Percentiles rank a stretch among this genome's conserved stretches.
These are phyloP conservation scores for Drosophila suboccidentalis DNA, from an alignment of 2,888 invertebrate species.

Conservation along the genomic window DNA sequence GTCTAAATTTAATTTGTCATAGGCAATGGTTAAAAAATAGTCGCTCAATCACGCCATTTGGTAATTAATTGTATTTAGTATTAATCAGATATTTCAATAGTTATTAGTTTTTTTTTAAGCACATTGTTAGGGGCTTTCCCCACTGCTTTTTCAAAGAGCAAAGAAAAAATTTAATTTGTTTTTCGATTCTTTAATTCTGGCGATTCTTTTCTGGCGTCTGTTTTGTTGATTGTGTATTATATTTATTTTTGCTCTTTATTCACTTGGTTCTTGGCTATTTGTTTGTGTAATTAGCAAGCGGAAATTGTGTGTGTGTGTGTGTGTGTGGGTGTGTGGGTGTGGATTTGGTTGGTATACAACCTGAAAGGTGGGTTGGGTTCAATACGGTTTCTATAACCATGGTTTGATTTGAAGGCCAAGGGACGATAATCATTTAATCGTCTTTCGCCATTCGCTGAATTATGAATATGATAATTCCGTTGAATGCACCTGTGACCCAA, in stretches of 20 bases:
- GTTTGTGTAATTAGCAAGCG: conserved; percentile 69
- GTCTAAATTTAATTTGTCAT: background rate
- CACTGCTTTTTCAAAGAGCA: background rate
- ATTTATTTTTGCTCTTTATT: conserved; percentile 50
- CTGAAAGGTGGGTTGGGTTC: conserved; percentile 13
- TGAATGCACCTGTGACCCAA: conserved; percentile 39
- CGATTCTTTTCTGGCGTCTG: conserved; percentile 27
- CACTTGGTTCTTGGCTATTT: conserved; percentile 46
- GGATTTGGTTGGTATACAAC: conserved; percentile 3
- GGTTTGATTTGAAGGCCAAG: conserved; percentile 14
- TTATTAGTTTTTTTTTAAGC: background rate
- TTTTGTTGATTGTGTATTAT: conserved; percentile 37
- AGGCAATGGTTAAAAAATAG: background rate
- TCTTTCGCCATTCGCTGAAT: background rate
- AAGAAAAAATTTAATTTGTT: conserved; percentile 10
- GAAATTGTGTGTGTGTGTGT: conserved; percentile 48
- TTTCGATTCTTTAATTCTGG: conserved; percentile 25
- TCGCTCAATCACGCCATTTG: background rate
- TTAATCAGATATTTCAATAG: background rate
- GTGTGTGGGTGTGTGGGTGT: conserved; percentile 26
- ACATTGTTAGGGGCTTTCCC: background rate
- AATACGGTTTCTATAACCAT: background rate
- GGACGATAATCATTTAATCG: background rate
- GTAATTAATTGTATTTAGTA: background rate
- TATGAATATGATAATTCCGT: conserved; percentile 13